Conservation (phyloP, 92 coral and sea anemone genomes). For the Bergia puertoricense region DNA sequence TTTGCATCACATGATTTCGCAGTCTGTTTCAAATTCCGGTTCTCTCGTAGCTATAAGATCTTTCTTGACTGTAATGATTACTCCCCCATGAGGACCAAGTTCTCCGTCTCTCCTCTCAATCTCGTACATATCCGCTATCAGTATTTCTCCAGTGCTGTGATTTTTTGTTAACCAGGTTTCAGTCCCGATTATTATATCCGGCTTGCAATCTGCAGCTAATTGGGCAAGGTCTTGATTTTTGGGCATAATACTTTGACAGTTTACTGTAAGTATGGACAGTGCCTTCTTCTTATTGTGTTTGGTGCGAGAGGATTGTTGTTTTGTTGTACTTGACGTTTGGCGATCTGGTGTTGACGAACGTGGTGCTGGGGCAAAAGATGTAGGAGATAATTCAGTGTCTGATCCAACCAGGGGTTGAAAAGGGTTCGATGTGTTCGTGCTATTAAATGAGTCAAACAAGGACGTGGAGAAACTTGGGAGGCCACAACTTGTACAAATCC, state of each 20-base stretch:
- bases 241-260: background rate
- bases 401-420: background rate
- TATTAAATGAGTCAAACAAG: too few species aligned
- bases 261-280: background rate
- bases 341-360: slow-evolving; percentile 14
- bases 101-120: slow-evolving; percentile 60
- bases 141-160: slow-evolving; percentile 45
- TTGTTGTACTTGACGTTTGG: background rate
- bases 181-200: slow-evolving; percentile 34
- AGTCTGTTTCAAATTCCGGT: slow-evolving; percentile 37
- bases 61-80: slow-evolving; percentile 50
- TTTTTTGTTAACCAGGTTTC: slow-evolving; percentile 58
- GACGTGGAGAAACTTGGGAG: background rate
- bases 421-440: too few species aligned
- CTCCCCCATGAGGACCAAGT: slow-evolving; percentile 57
- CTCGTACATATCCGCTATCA: slow-evolving; percentile 39
- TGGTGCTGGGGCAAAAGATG: background rate
- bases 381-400: background rate
- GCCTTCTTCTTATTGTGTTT: background rate
- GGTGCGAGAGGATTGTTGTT: background rate
- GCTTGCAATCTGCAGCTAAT: slow-evolving; percentile 1
- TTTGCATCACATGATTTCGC: slow-evolving; percentile 61
- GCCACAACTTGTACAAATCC: background rate
- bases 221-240: background rate
- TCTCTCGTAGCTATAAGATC: slow-evolving; percentile 45